Base-by-base conservation (phyloP, 2,113 vertebrate species). In the Abramis brama region DNA sequence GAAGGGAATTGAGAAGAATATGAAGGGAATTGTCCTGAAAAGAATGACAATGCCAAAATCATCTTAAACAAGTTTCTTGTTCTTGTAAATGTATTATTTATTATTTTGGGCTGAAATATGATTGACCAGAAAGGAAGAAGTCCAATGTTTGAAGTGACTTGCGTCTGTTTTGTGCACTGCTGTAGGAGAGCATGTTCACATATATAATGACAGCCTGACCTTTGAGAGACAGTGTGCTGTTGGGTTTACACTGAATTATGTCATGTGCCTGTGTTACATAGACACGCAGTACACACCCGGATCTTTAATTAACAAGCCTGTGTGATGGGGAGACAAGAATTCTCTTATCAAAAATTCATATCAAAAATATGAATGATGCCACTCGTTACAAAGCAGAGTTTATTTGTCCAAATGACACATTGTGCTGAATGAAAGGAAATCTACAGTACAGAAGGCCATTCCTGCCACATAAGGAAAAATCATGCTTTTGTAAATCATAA, bases 191-290 rank as follows among this genome's bases (percentile, higher is more conserved):
- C 6, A 27, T 17, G 45, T n/a, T 73, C 15, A 36, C 17, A 9
- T 47, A 55, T 36, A 43, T 8, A 50, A 79, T n/a, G 52, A 57
- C 52, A 57, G 52, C 52, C 52, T 57, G 76, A 79, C 76, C 76
- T 39, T 79, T 79, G 10, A 59, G 21, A 59, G 76, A 59, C 52
- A 3, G 21, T 79, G 6, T 59, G 30, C 21, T 79, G 76, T 57
- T 79, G 3, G 52, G 17, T 33, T 78, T 12, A 36, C 6, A 13
- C 76, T 39, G 77, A 39, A n/a, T n/a, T 60, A 79, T 59, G 21
- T 60, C 55, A 79, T n/a, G 9, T 6, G 6, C 12, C 19, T 39
- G 55, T 21, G 13, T 60, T 79, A 60, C n/a, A 33, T 6, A 39
- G 30, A 79, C 52, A 78, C 30, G 13, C 57, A 9, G 23, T 1